Evolutionary conservation across 2,888 invertebrate species (phyloP), one percentile per base, ranked within the genome.

Genomic region (Drosophila buzzatii): DNA sequence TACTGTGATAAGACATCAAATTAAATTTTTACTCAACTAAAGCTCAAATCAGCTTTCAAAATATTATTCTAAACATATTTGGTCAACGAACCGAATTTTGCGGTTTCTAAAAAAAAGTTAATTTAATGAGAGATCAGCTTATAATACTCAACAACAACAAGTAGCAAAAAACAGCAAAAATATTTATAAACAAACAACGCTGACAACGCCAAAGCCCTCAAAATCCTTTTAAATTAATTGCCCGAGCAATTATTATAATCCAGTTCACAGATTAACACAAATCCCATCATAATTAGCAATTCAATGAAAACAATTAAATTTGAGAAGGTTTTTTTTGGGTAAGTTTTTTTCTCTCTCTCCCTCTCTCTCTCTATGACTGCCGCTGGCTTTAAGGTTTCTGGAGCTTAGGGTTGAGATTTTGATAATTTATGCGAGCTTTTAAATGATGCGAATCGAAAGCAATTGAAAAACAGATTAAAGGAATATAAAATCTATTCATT

Each of bases 201-300:
- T 53, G 53, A 59, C 51, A 37, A 9, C 4, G 49, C 3, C 2
- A 70, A 71, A 71, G 51, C 73, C 35, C 62, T 56, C 23, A 56
- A 70, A 89, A 79, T 72, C 81, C 73, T 45, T 51, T 59, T 39
- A 81, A 86, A 86, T 88, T 86, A 90, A 88, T 86, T 86, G 83
- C 67, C 73, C 79, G 74, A 70, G 76, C 86, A 90, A 90, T 89
- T 88, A 85, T 68, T 33, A 63, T 53, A 62, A 87, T 73, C 74
- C 73, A 59, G 55, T 70, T 52, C 69, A 56, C 31, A 71, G 88
- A 79, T 88, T 88, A 88, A 67, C 70, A 62, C 76, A 73, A 90
- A 90, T 85, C 83, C 73, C 82, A 72, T 90, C 88, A 90, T 88
- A 86, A 86, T 81, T 85, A 85, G 76, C 59, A 55, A 57, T 49